These are phyloP conservation scores for Rhea americana DNA, from an alignment of 2,113 vertebrate genomes.

Conservation along the genomic window DNA sequence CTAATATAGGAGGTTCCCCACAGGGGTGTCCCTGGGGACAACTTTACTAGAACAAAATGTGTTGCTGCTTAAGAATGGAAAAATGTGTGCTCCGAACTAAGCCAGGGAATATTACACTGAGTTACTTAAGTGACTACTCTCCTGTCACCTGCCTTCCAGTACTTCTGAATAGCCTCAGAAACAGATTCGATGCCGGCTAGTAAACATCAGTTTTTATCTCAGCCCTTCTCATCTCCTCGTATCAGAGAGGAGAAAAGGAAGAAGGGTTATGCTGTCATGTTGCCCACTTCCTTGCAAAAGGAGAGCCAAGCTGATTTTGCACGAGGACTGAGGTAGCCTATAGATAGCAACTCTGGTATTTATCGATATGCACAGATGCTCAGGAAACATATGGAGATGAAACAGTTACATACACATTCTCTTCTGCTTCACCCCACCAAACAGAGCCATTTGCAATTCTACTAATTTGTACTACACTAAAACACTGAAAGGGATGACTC, in stretches of 20 bases:
- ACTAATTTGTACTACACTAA: background rate
- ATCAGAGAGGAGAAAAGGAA: background rate
- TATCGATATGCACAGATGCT: background rate
- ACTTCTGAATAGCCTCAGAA: background rate
- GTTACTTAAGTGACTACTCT: background rate
- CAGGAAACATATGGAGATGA: background rate
- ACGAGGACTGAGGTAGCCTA: background rate
- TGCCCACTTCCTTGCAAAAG: background rate
- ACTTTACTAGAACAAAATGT: background rate
- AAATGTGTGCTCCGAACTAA: background rate
- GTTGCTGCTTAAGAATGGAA: background rate
- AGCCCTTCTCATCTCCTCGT: background rate
- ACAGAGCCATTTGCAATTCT: background rate
- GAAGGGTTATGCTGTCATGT: background rate
- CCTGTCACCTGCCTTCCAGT: background rate
- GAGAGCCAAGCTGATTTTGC: background rate
- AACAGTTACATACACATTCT: background rate
- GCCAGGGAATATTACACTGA: background rate
- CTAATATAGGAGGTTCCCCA: background rate
- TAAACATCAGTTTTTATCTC: background rate
- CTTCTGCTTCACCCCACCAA: background rate
- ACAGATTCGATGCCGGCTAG: background rate
- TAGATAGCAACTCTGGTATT: background rate
- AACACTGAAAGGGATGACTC: background rate
- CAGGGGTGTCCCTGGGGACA: accelerated